Percentiles rank a stretch among this genome's conserved stretches.
Evolutionary conservation across 2,888 invertebrate species (phyloP).

Genomic region (Drosophila neonasuta): DNA sequence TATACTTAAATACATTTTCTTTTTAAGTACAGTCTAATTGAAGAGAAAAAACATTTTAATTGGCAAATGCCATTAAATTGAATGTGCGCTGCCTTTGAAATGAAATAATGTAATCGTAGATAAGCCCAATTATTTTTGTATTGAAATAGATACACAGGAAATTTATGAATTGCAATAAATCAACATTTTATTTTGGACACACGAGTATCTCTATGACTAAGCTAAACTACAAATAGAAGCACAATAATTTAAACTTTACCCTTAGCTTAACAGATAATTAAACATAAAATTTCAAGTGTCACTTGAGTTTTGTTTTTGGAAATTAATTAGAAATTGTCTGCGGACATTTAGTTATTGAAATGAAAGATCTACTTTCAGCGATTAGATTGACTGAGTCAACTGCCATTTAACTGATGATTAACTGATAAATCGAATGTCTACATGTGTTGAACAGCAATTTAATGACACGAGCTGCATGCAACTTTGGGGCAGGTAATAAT

Average conservation of each 20-base stretch:
- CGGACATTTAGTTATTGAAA: conserved; percentile 4
- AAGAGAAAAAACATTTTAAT: neutral
- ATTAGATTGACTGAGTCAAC: conserved; percentile 5
- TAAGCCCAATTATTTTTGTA: conserved; percentile 1
- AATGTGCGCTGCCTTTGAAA: conserved; percentile 8
- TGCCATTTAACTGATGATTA: conserved; percentile 19
- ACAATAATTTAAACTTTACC: neutral
- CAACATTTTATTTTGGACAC: neutral
- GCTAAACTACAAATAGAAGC: neutral
- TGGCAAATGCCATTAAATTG: conserved; percentile 4
- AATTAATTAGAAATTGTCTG: conserved; percentile 3
- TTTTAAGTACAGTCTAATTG: conserved; percentile 2
- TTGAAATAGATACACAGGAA: neutral
- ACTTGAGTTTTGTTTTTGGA: neutral
- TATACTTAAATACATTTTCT: neutral
- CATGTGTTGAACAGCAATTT: conserved; percentile 3
- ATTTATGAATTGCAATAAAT: neutral
- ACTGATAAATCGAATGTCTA: neutral
- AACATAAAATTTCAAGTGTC: conserved; percentile 8
- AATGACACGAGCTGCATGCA: conserved; percentile 28
- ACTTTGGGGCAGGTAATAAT: conserved; percentile 13
- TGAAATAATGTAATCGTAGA: neutral
- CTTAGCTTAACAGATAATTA: conserved; percentile 3
- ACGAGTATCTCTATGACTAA: neutral
- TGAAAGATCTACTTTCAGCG: neutral